Percentiles rank a stretch among this genome's conserved stretches.
These are phyloP conservation scores for Sarcophilus harrisii DNA, from an alignment of 2,797 vertebrate species.

Conservation along the genomic window DNA sequence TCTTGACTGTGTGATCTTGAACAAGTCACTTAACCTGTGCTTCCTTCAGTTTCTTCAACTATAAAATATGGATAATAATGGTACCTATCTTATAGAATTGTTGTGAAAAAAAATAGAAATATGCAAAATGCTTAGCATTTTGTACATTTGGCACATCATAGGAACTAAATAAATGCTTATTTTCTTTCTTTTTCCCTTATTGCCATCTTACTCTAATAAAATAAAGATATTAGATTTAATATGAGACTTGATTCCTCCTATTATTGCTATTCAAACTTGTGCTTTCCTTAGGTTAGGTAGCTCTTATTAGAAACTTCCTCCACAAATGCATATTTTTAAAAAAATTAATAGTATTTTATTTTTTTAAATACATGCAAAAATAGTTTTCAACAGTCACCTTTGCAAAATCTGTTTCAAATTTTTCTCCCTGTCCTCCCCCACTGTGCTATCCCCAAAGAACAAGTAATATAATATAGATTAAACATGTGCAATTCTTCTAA, in stretches of 20 bases:
- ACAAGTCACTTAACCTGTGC: background rate
- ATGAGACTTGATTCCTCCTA: background rate
- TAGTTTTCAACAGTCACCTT: too few species aligned
- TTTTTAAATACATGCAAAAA: too few species aligned
- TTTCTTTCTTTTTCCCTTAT: background rate
- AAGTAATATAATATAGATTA: too few species aligned
- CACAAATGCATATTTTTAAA: too few species aligned
- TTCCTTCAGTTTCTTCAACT: slow-evolving; percentile 16
- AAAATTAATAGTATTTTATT: too few species aligned
- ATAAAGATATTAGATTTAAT: background rate
- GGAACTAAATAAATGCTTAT: background rate
- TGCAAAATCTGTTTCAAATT: too few species aligned
- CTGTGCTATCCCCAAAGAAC: too few species aligned
- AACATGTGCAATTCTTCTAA: too few species aligned
- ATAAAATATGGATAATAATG: background rate
- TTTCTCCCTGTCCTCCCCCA: too few species aligned
- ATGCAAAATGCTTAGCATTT: background rate
- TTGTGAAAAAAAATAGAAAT: slow-evolving; percentile 9
- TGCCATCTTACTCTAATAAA: background rate
- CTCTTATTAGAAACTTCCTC: background rate
- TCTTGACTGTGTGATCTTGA: background rate
- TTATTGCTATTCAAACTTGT: background rate
- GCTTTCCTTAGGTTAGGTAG: background rate
- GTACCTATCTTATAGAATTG: slow-evolving; percentile 10
- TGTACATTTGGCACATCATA: slow-evolving; percentile 10